Evolutionary conservation across 1,140 invertebrate genomes (phyloP).

Genomic region (Anoplolepis gracilipes): DNA sequence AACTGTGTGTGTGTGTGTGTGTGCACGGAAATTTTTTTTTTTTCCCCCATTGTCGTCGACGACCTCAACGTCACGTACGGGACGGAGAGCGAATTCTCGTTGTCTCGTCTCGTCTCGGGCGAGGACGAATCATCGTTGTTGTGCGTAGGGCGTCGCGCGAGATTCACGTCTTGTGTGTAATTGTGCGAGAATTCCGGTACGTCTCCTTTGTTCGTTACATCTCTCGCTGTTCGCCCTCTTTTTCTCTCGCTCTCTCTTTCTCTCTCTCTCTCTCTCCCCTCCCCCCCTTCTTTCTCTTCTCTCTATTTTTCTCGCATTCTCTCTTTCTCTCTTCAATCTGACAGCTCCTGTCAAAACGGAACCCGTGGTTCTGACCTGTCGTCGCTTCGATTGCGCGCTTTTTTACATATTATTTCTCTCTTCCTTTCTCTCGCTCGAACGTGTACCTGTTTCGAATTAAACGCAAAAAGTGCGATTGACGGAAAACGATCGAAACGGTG

Average conservation of each 20-base stretch:
- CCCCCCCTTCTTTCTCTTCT: background rate
- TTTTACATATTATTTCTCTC: background rate
- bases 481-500: background rate
- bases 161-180: conserved; percentile 21
- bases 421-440: background rate
- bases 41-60: conserved; percentile 42
- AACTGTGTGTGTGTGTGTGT: too few species aligned
- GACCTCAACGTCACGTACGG: conserved; percentile 45
- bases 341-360: conserved; percentile 76
- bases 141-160: conserved; percentile 1
- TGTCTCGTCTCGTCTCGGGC: background rate
- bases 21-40: conserved; percentile 23
- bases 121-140: conserved; percentile 7
- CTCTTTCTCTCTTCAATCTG: conserved; percentile 37
- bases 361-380: conserved; percentile 60
- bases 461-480: conserved; percentile 2
- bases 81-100: background rate
- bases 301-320: background rate
- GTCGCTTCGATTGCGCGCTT: background rate
- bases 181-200: conserved; percentile 52
- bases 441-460: conserved; percentile 21
- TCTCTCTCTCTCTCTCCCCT: background rate
- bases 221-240: conserved; percentile 44
- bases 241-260: background rate
- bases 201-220: conserved; percentile 69